Conservation (phyloP, 2,113 vertebrate genomes). For the Sapajus apella region DNA sequence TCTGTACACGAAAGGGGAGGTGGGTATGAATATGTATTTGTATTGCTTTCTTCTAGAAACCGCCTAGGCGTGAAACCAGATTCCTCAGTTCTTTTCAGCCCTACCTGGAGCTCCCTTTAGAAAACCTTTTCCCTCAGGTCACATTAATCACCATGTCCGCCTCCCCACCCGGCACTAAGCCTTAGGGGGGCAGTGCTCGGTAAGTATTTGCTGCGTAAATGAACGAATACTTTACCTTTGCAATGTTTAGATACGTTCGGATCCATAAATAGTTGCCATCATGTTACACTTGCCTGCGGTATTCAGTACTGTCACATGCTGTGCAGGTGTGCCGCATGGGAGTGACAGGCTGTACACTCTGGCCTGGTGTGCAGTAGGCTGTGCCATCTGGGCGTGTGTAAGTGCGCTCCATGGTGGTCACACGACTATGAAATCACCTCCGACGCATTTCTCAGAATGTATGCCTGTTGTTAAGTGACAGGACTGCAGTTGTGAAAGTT, state of each 20-base stretch:
- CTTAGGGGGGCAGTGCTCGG: no score
- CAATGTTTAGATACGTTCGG: background rate
- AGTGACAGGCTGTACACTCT: background rate
- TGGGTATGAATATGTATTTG: background rate
- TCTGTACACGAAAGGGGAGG: background rate
- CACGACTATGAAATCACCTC: background rate
- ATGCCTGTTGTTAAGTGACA: background rate
- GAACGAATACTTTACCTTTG: background rate
- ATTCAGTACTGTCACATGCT: background rate
- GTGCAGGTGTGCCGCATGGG: background rate
- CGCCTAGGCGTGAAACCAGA: background rate
- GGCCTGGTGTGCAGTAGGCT: background rate
- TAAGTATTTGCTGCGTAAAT: accelerated
- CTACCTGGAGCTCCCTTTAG: background rate
- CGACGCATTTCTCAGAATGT: background rate
- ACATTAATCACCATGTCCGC: background rate
- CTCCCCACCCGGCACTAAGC: background rate
- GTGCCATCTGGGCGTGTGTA: background rate
- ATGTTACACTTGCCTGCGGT: background rate
- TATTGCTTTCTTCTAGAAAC: background rate
- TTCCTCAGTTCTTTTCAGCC: background rate
- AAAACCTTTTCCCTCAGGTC: background rate
- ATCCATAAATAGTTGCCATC: background rate
- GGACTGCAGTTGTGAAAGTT: background rate
- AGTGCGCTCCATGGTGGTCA: background rate